A percentile compares a stretch with the other conserved stretches of the same genome.
These are phyloP conservation scores for Pachypeltis micranthus DNA, from an alignment of 1,140 invertebrate genomes.

Conservation along the genomic window DNA sequence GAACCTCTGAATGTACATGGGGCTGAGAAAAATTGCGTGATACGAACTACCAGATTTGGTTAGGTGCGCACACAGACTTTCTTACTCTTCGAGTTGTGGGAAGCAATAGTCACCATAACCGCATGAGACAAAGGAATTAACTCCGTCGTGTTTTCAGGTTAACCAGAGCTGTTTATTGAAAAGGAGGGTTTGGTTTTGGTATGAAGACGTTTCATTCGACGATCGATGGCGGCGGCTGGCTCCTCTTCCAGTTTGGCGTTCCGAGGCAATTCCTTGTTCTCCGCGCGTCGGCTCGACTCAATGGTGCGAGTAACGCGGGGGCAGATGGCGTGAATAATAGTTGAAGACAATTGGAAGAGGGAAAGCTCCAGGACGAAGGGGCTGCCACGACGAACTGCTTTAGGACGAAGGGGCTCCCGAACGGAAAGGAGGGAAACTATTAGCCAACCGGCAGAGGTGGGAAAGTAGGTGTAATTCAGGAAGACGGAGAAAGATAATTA, in stretches of 20 bases:
- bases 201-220: neutral
- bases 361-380: neutral
- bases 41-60: too few relatives aligned
- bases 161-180: too few relatives aligned
- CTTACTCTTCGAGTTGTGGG: too few relatives aligned
- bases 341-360: neutral
- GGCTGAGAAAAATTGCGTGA: too few relatives aligned
- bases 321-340: slow-evolving; percentile 3
- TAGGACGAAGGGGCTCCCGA: too few relatives aligned
- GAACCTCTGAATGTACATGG: too few relatives aligned
- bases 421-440: slow-evolving; percentile 3
- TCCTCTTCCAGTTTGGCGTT: neutral
- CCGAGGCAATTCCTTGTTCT: neutral
- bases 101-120: too few relatives aligned
- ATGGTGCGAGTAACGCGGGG: slow-evolving; percentile 4
- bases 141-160: too few relatives aligned
- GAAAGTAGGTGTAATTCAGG: slow-evolving; percentile 8
- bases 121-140: too few relatives aligned
- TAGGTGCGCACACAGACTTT: too few relatives aligned
- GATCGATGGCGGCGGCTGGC: neutral
- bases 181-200: too few relatives aligned
- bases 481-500: slow-evolving; percentile 13
- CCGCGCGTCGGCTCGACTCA: neutral
- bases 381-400: neutral
- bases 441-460: neutral